Evolutionary conservation across 2,888 invertebrate species (phyloP).

Genomic region (Agrotis segetum): DNA sequence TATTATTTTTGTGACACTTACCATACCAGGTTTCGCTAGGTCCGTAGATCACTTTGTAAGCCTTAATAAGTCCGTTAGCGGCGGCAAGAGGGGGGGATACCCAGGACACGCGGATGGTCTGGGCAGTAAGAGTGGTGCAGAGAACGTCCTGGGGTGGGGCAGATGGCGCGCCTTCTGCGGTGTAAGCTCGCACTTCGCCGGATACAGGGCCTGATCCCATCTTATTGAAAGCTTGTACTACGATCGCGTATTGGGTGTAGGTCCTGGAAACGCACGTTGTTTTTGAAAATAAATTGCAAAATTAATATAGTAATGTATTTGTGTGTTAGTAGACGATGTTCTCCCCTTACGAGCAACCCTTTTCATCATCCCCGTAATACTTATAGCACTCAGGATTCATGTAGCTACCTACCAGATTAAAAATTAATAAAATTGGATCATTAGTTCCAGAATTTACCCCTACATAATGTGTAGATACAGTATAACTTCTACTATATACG

Average conservation of each 20-base stretch:
- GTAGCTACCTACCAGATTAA: not conserved
- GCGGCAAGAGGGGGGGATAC: slow-evolving; percentile 97
- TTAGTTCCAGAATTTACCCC: too few relatives aligned
- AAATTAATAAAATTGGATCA: too few relatives aligned
- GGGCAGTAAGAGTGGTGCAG: slow-evolving; percentile 98
- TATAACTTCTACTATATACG: too few relatives aligned
- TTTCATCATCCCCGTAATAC: not conserved
- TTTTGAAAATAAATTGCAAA: not conserved
- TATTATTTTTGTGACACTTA: slow-evolving; percentile 86
- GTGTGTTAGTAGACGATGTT: too few relatives aligned
- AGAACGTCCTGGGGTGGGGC: slow-evolving; percentile 97
- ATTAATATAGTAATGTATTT: too few relatives aligned
- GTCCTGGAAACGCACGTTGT: slow-evolving; percentile 89
- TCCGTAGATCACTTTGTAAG: slow-evolving; percentile 98
- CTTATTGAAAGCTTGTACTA: slow-evolving; percentile 98
- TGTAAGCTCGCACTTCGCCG: slow-evolving; percentile 97
- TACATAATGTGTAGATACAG: too few relatives aligned
- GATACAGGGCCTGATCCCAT: slow-evolving; percentile 98
- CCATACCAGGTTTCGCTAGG: slow-evolving; percentile 98
- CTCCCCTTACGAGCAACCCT: not conserved
- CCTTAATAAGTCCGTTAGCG: slow-evolving; percentile 98
- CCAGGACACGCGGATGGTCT: slow-evolving; percentile 98
- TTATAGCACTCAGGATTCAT: not conserved
- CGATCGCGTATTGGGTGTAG: slow-evolving; percentile 98
- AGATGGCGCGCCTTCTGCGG: slow-evolving; percentile 98